Base-by-base conservation (phyloP, 2,888 invertebrate species). In the Malacosoma neustria region DNA sequence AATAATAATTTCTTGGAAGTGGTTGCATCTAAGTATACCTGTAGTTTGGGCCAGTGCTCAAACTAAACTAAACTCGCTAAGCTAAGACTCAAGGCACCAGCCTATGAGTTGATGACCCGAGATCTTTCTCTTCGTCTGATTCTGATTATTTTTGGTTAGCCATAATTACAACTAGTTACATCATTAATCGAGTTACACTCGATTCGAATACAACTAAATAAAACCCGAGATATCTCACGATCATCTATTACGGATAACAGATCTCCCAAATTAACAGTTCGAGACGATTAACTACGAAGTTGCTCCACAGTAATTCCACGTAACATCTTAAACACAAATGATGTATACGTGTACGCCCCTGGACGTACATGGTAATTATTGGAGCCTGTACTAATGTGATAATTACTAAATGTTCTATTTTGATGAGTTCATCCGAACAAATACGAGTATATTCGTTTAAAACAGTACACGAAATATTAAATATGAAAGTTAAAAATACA, bases 291-390 rank as follows among this genome's bases (percentile, higher is more conserved):
- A 64, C 22, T 22, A 22, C 22, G 22, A 22, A 59, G 57, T 54
- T 45, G 55, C 54, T 60, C 57, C 59, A 58, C 54, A 63, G 61
- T 70, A 63, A 72, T 75, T 70, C 58, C 47, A 51, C 61, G 67
- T 77, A 74, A 81, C 79, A 71, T 84, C 81, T 82, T 77, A 79
- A 67, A 76, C 77, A 74, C 70, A 72, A 75, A 76, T 79, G 80
- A 81, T 80, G 70, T 66, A 76, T 79, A 65, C 59, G 73, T 59
- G 71, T 70, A 80, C 82, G 84, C 82, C 84, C 80, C 72, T 72
- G 49, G 58, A 64, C 58, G 67, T 58, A 60, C 55, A 61, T 49
- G 61, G 70, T 81, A 81, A 82, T 82, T 82, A 82, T 79, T 75
- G 65, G 58, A 64, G 51, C 9, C 62, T 57, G 48, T 51, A 55